A percentile compares a stretch with the other conserved stretches of the same genome.
Conservation (phyloP, 35 echinoderm and acorn worm species). For the Ophioderma brevispina region DNA sequence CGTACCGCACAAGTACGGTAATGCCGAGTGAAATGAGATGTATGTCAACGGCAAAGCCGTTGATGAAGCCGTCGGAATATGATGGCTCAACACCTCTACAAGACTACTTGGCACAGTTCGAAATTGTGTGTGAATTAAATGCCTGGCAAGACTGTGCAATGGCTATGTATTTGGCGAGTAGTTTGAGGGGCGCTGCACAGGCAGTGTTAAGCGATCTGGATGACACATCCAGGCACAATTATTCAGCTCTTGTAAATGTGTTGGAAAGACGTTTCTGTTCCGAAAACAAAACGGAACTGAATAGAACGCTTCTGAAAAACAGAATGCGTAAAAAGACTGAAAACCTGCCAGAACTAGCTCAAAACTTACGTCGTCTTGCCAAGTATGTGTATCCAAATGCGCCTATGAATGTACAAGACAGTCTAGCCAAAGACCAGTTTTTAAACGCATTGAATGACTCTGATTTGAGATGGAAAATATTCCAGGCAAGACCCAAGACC, state of each 20-base stretch:
- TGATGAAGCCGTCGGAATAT: background rate
- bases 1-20: no score
- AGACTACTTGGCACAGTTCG: conserved; percentile 44
- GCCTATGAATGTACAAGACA: no score
- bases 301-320: conserved; percentile 12
- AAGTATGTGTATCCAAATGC: conserved; percentile 6
- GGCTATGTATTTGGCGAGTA: conserved; percentile 28
- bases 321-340: background rate
- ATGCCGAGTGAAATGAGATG: no score
- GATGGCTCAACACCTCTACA: conserved; percentile 34
- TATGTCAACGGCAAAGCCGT: no score
- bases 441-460: background rate
- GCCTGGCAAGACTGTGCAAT: background rate
- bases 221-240: background rate
- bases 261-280: conserved; percentile 12
- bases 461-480: no score
- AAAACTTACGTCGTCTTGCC: background rate
- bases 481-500: conserved; percentile 5
- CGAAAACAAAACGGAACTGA: background rate
- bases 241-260: background rate
- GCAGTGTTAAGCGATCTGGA: background rate
- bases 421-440: no score
- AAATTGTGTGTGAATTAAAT: conserved; percentile 42
- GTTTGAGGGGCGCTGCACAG: no score
- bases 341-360: conserved; percentile 12